Evolutionary conservation across 2,113 vertebrate genomes (phyloP), one percentile per base, ranked within the genome.

Genomic region (Corythoichthys intestinalis): DNA sequence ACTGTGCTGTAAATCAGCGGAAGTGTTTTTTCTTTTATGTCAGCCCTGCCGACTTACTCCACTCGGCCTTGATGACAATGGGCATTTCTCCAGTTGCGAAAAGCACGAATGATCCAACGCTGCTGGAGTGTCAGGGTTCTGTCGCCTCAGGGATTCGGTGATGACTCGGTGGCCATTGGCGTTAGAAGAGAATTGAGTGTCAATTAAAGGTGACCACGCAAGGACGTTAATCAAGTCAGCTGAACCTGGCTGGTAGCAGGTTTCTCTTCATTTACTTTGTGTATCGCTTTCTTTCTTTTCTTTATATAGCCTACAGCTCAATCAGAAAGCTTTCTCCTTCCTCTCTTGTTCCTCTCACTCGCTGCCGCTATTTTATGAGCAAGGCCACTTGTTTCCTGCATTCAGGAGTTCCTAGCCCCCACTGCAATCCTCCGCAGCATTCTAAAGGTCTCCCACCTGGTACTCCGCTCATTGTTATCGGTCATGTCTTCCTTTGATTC

Each of bases 401-500:
- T 41, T 63, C 61, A 47, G 44, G 60, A 62, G 39, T 3, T 28
- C 3, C 3, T 20, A 8, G n/a, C 1, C 15, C 37, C 56, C 2
- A 35, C 14, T 44, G 11, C 15, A 39, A 9, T 9, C 39, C 53
- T 35, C 53, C 11, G 12, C 11, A 56, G 20, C 56, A 9, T 58
- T 63, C 12, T 34, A 63, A 46, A 47, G 61, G n/a, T 56, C 52
- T 13, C 54, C 11, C 54, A 9, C 28, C 54, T 12, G 34, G 41
- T 12, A 13, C 41, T 47, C 20, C 20, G 20, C 20, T 47, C 41
- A 47, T 47, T 63, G 41, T 20, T 58, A 58, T 28, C 41, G 20
- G 41, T 63, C 61, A 47, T 63, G 61, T 63, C 44, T 47, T 63
- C 44, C 41, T 47, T 63, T 47, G 61, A 63, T 47, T 47, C 44